Conservation (phyloP, 2,113 vertebrate species). For the Ellobius talpinus region DNA sequence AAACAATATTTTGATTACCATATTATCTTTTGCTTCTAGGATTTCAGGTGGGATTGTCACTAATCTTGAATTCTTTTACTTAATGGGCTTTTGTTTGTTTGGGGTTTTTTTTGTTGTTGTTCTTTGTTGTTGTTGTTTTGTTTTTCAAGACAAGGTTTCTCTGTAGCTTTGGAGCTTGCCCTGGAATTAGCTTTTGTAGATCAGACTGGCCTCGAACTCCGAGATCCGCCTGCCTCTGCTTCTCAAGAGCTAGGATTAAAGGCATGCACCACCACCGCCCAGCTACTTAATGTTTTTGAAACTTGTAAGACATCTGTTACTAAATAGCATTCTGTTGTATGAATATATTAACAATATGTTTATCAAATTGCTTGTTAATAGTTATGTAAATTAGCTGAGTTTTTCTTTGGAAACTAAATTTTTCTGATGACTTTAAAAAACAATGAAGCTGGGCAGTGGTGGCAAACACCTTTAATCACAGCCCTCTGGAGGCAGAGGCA, state of each 20-base stretch:
- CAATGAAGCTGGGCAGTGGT: neutral
- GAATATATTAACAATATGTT: neutral
- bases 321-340: neutral
- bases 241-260: too few relatives aligned
- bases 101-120: too few relatives aligned
- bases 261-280: too few relatives aligned
- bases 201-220: too few relatives aligned
- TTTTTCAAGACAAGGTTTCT: too few relatives aligned
- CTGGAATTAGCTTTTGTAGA: too few relatives aligned
- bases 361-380: neutral
- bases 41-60: neutral
- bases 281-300: constrained; percentile 10
- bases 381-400: constrained; percentile 16
- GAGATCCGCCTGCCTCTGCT: too few relatives aligned
- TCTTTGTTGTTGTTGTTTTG: too few relatives aligned
- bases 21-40: neutral
- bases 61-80: neutral
- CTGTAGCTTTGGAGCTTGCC: too few relatives aligned
- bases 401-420: neutral
- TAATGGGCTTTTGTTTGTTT: neutral
- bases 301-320: neutral
- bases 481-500: neutral
- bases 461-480: neutral
- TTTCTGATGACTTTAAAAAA: neutral
- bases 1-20: neutral